Conservation (phyloP, 37 sponge, comb jelly and placozoan species). For the Chondrilla cf. caribensis region DNA sequence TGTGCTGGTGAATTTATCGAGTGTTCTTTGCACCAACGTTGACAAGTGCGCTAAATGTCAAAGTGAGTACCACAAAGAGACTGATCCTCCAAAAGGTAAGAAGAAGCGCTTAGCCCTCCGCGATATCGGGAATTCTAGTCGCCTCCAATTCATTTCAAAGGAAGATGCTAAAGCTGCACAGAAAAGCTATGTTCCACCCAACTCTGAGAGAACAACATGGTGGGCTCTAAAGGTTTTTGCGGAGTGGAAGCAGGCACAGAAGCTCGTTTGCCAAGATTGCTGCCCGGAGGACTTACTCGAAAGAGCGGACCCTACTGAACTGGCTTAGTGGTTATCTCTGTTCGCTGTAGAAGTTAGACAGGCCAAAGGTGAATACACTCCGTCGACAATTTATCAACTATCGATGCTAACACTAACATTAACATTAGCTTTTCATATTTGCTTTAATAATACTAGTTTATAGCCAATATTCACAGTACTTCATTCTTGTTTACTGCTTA, state of each 20-base stretch:
- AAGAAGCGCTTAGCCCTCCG: neutral
- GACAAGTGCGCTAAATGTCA: conserved; percentile 6
- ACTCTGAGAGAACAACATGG: too few species aligned
- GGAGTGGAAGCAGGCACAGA: too few species aligned
- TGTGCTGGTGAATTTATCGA: conserved; percentile 4
- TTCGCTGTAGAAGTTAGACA: conserved; percentile 10
- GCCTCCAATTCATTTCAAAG: too few species aligned
- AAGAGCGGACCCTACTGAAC: neutral
- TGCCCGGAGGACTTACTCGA: neutral
- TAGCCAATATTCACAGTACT: too few species aligned
- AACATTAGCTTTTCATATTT: neutral
- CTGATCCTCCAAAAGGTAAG: neutral
- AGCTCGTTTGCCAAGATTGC: neutral
- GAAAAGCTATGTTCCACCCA: too few species aligned
- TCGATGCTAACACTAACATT: conserved; percentile 11
- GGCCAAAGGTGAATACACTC: conserved; percentile 27
- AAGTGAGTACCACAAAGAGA: neutral
- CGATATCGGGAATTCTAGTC: too few species aligned
- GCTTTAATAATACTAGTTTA: too few species aligned
- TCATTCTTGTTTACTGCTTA: too few species aligned
- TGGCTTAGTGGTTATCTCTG: neutral
- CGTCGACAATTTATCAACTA: neutral
- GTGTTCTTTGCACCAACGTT: neutral
- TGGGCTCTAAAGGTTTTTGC: too few species aligned
- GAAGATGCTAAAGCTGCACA: too few species aligned